phyloP scores from a whole-genome alignment of 2,113 vertebrate species.

The Sapajus apella region DNA sequence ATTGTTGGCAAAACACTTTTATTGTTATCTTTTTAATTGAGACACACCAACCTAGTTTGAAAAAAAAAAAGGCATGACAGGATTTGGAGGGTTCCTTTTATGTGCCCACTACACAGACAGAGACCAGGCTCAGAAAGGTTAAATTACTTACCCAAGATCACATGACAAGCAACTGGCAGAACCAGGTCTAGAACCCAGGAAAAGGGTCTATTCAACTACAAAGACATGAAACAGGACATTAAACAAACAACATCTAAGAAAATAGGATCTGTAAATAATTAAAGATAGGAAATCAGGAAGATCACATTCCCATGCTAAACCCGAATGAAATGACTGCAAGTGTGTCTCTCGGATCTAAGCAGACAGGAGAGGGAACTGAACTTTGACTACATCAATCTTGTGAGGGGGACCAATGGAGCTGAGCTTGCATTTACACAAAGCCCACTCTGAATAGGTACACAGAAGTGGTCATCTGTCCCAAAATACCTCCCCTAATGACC shows the following conservation, averaged over 20 bases:
- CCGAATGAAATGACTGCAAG: background rate
- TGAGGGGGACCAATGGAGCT: background rate
- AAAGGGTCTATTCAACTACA: slow-evolving; percentile 72
- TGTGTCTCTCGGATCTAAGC: background rate
- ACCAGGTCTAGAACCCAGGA: slow-evolving; percentile 68
- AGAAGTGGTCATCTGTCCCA: background rate
- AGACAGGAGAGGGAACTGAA: background rate
- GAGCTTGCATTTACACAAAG: background rate
- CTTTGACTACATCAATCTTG: background rate
- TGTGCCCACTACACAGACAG: background rate
- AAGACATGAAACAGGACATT: slow-evolving; percentile 77
- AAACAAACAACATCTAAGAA: slow-evolving; percentile 69
- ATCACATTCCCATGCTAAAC: background rate
- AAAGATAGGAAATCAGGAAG: background rate
- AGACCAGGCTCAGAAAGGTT: slow-evolving; percentile 48
- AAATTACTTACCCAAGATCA: slow-evolving; percentile 74
- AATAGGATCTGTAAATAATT: slow-evolving; percentile 43
- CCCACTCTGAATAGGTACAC: background rate
- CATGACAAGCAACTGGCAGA: slow-evolving; percentile 70
- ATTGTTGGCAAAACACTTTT: background rate
- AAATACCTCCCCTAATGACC: background rate
- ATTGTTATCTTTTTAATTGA: slow-evolving; percentile 58
- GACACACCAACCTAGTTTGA: background rate
- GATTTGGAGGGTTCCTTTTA: slow-evolving; percentile 22
- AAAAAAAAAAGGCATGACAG: background rate